phyloP scores from a whole-genome alignment of 2,113 vertebrate genomes.

The Pungitius pungitius region DNA sequence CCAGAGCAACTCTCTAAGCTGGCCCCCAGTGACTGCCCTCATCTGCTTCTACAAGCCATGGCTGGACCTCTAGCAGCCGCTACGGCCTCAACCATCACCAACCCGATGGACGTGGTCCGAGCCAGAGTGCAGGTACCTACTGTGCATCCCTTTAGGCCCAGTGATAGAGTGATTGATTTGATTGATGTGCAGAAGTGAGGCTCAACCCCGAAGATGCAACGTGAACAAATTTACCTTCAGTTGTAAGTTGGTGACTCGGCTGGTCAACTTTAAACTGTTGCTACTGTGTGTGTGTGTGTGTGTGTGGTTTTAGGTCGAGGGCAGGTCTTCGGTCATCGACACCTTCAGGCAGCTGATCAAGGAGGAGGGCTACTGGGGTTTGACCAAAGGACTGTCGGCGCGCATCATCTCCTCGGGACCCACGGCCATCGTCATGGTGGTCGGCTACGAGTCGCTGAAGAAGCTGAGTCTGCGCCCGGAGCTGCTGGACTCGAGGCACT shows the following conservation, averaged over 20 bases:
- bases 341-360: constrained; percentile 92
- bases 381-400: constrained; percentile 95
- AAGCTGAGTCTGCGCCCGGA: constrained; percentile 93
- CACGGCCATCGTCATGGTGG: constrained; percentile 95
- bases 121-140: constrained; percentile 90
- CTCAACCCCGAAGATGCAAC: not conserved
- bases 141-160: too few species aligned
- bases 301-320: constrained; percentile 86
- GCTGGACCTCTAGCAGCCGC: constrained; percentile 93
- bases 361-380: constrained; percentile 93
- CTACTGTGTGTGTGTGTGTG: not conserved
- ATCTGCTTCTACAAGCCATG: constrained; percentile 92
- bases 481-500: constrained; percentile 93
- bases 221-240: not conserved
- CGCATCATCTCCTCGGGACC: constrained; percentile 94
- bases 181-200: too few species aligned
- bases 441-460: constrained; percentile 96
- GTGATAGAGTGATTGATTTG: too few species aligned
- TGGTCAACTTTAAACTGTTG: too few species aligned
- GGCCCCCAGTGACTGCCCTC: constrained; percentile 92
- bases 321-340: constrained; percentile 87
- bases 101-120: constrained; percentile 97
- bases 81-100: constrained; percentile 94
- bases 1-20: constrained; percentile 91
- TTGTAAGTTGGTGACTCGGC: not conserved